Base-by-base conservation (phyloP, 2,888 invertebrate genomes). In the Melinaea marsaeus region DNA sequence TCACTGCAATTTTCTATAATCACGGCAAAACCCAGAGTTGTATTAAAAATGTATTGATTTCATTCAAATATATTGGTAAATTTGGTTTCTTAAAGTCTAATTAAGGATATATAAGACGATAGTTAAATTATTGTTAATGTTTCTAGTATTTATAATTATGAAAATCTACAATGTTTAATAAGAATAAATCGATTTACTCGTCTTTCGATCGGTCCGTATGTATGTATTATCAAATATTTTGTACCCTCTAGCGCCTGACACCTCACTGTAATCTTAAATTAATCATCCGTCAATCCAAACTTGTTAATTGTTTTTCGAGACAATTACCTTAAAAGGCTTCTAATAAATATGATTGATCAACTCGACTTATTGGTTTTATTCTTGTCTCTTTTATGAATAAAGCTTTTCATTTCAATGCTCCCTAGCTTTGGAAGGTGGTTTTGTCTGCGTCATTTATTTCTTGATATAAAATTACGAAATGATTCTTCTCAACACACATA, bases 221-320 rank as follows among this genome's bases (percentile, higher is more conserved):
- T 48, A 4, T 48, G 48, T 22, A 48, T 48, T 13, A 37, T 37
- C 22, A 37, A 37, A 37, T 37, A 34, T 13, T 57, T 57, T 57
- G 32, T 35, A 56, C 37, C 32, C 56, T 57, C 48, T 22, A 22
- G 55, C 48, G 56, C 54, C 55, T 35, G 13, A 22, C 63, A 63
- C 63, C 63, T 63, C 60, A 57, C 57, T 60, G 57, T 35, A 51
- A 22, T 57, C 63, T 48, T 57, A 47, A 57, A 64, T 64, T 60
- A 64, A 61, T 65, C 61, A 66, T 59, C 61, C 57, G 61, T 58
- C 58, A 61, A 65, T 63, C 58, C 60, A 45, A 58, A 54, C 63
- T 67, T 54, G 37, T 68, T 60, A 60, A 68, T 64, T 62, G 63
- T 66, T 66, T 63, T 61, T 22, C 59, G 63, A 62, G 63, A 65